Conservation (phyloP, 2,113 vertebrate species). For the Tenrec ecaudatus region DNA sequence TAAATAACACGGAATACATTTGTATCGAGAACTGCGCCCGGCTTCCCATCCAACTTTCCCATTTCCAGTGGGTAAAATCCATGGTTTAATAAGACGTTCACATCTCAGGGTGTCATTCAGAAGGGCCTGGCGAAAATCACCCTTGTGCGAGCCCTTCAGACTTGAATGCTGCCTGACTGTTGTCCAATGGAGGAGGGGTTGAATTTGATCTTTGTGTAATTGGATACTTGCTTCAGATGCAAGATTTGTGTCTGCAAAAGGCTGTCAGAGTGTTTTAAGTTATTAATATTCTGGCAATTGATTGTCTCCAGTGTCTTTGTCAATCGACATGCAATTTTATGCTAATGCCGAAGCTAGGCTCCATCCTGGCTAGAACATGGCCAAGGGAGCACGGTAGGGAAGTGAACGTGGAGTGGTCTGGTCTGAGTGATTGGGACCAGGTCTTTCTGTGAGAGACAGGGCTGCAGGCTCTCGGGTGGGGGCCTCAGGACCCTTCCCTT, state of each 20-base stretch:
- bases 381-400: background rate
- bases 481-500: rapidly evolving
- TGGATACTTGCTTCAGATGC: background rate
- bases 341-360: background rate
- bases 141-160: background rate
- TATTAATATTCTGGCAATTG: background rate
- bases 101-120: background rate
- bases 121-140: background rate
- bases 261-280: background rate
- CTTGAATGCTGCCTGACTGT: background rate
- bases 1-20: background rate
- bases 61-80: background rate
- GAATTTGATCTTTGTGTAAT: background rate
- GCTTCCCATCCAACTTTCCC: background rate
- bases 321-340: background rate
- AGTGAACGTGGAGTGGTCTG: background rate
- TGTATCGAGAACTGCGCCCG: too few relatives aligned
- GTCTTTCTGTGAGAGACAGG: too few relatives aligned
- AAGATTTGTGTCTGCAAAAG: background rate
- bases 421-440: rapidly evolving
- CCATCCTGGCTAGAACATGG: too few relatives aligned
- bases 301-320: background rate
- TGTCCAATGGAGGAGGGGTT: background rate
- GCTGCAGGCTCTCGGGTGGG: rapidly evolving
- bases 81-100: too few relatives aligned